Percentiles rank a stretch among this genome's conserved stretches.
Evolutionary conservation across 2,888 invertebrate genomes (phyloP).

Genomic region (Allophyes oxyacanthae): DNA sequence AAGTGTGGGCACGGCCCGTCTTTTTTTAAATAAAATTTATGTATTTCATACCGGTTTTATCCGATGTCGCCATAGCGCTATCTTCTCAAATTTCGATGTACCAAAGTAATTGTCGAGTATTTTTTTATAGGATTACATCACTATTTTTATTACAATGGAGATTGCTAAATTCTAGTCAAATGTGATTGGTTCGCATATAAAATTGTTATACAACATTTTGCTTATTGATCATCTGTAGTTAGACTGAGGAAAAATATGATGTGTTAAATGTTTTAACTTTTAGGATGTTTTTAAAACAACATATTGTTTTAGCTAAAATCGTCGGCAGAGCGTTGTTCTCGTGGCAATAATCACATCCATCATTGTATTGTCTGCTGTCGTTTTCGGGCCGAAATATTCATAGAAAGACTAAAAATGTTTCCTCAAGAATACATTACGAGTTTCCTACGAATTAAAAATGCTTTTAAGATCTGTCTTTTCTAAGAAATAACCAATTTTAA

Average conservation of each 20-base stretch:
- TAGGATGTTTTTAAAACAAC: no score
- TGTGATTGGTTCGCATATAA: conserved; percentile 27
- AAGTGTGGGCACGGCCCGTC: conserved; percentile 83
- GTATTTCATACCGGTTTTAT: conserved; percentile 82
- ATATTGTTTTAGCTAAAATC: no score
- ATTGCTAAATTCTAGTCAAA: conserved; percentile 42
- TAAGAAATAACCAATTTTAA: no score
- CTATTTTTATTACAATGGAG: conserved; percentile 49
- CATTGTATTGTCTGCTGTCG: no score
- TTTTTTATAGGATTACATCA: conserved; percentile 57
- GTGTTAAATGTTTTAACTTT: no score
- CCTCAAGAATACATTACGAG: no score
- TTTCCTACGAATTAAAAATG: no score
- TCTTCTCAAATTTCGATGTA: conserved; percentile 63
- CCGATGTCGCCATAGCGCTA: conserved; percentile 77
- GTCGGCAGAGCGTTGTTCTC: no score
- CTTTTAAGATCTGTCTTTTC: no score
- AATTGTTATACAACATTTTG: conserved; percentile 30
- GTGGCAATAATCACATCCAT: no score
- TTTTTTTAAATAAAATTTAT: conserved; percentile 74
- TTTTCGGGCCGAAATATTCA: no score
- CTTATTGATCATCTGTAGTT: conserved; percentile 17
- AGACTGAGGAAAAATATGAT: conserved; percentile 2
- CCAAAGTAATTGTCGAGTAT: conserved; percentile 56
- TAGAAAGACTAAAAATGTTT: no score